Conservation (phyloP, 2,888 invertebrate genomes). For the Ennomos quercinarius region DNA sequence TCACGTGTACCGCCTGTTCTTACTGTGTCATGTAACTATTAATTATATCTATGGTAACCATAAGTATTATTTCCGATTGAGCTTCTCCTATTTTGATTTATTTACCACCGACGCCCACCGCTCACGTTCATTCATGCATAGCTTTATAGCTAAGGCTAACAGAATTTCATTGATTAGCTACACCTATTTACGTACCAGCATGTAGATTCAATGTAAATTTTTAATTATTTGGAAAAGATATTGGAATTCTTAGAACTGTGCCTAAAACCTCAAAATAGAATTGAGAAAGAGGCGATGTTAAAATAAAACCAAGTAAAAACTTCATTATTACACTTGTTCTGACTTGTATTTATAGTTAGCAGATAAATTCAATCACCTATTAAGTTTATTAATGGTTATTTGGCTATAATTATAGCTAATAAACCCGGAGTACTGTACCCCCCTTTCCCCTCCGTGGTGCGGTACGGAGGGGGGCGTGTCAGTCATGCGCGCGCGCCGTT, state of each 20-base stretch:
- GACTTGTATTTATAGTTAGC: neutral
- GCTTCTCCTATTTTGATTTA: slow-evolving; percentile 22
- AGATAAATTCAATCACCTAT: slow-evolving; percentile 15
- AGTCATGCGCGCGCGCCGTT: slow-evolving; percentile 62
- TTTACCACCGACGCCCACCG: slow-evolving; percentile 22
- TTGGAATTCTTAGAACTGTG: too few relatives aligned
- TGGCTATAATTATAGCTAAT: slow-evolving; percentile 27
- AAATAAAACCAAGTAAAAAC: too few relatives aligned
- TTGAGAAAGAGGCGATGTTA: too few relatives aligned
- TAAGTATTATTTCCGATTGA: slow-evolving; percentile 19
- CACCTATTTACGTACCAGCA: too few relatives aligned
- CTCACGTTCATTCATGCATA: slow-evolving; percentile 23
- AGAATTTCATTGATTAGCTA: slow-evolving; percentile 14
- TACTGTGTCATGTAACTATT: slow-evolving; percentile 5
- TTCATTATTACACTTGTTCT: too few relatives aligned
- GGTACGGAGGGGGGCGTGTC: slow-evolving; percentile 53
- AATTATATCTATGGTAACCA: slow-evolving; percentile 20
- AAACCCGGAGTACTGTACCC: slow-evolving; percentile 20
- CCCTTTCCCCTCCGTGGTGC: slow-evolving; percentile 18
- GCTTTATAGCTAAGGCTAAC: slow-evolving; percentile 4
- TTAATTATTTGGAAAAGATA: too few relatives aligned
- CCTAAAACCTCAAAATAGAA: too few relatives aligned
- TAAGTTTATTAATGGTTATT: slow-evolving; percentile 14
- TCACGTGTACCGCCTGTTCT: neutral
- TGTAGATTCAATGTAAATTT: too few relatives aligned